Evolutionary conservation across 2,888 invertebrate genomes (phyloP).

Genomic region (Anodontia alba): DNA sequence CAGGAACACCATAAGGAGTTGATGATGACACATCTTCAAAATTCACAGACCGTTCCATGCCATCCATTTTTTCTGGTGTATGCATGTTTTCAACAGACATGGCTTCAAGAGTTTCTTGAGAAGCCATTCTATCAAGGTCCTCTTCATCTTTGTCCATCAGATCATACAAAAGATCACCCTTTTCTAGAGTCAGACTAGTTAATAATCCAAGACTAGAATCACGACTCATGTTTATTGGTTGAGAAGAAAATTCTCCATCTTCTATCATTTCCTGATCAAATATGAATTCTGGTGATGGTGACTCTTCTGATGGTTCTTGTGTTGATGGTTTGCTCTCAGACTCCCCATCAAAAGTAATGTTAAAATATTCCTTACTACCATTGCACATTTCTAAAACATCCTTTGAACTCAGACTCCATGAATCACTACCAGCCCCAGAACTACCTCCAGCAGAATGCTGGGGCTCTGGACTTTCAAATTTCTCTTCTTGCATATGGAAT

Average conservation of each 20-base stretch:
- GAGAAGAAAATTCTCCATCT: conserved; percentile 58
- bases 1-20: conserved; percentile 59
- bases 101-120: conserved; percentile 57
- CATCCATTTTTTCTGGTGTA: conserved; percentile 54
- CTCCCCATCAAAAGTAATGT: conserved; percentile 67
- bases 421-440: conserved; percentile 57
- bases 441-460: conserved; percentile 53
- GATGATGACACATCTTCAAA: conserved; percentile 64
- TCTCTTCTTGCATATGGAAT: conserved; percentile 26
- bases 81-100: conserved; percentile 50
- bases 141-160: conserved; percentile 55
- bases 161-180: conserved; percentile 56
- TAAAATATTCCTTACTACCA: conserved; percentile 58
- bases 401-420: conserved; percentile 56
- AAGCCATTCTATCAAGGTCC: conserved; percentile 36
- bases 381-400: conserved; percentile 55
- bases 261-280: conserved; percentile 63
- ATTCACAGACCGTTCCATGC: conserved; percentile 59
- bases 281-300: conserved; percentile 57
- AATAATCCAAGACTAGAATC: conserved; percentile 67
- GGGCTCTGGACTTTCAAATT: conserved; percentile 37
- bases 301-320: conserved; percentile 57
- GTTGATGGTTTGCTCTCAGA: conserved; percentile 60
- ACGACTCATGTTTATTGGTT: conserved; percentile 53
- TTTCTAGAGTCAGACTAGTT: conserved; percentile 57